phyloP scores from a whole-genome alignment of 2,888 invertebrate species.

The Diloba caeruleocephala region DNA sequence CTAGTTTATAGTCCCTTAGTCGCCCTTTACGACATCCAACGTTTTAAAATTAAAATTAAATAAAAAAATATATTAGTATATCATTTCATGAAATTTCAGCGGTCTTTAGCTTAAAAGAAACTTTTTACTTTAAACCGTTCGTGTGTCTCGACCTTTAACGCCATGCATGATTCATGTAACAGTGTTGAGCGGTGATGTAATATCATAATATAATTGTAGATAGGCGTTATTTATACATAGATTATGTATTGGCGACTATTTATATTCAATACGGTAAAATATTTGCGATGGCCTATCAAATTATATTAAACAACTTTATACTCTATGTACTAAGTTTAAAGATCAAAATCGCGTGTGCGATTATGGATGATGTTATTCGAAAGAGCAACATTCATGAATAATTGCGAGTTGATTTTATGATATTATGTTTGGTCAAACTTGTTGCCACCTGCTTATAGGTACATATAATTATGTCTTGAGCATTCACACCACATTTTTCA shows the following conservation, averaged over 20 bases:
- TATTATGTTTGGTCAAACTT: slow-evolving; percentile 20
- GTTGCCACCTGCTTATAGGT: slow-evolving; percentile 12
- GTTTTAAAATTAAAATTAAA: no score
- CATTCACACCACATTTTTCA: slow-evolving; percentile 29
- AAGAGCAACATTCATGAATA: slow-evolving; percentile 35
- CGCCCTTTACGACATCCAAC: no score
- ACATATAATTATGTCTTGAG: no score
- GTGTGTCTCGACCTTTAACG: slow-evolving; percentile 17
- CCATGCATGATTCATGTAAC: slow-evolving; percentile 51
- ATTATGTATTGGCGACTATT: slow-evolving; percentile 36
- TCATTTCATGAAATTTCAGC: no score
- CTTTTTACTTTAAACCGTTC: no score
- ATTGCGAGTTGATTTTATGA: slow-evolving; percentile 34
- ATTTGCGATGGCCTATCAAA: slow-evolving; percentile 30
- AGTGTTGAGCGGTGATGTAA: slow-evolving; percentile 44
- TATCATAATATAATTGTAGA: slow-evolving; percentile 44
- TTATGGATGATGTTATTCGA: slow-evolving; percentile 31
- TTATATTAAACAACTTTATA: slow-evolving; percentile 1
- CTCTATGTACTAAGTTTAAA: slow-evolving; percentile 14
- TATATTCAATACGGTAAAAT: slow-evolving; percentile 52
- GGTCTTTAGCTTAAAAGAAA: no score
- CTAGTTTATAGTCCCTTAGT: no score
- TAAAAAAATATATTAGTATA: no score
- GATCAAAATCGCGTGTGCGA: slow-evolving; percentile 3
- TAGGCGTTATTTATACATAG: slow-evolving; percentile 46